Conservation (phyloP, 2,797 vertebrate genomes). For the Melanotaenia pygmaea region DNA sequence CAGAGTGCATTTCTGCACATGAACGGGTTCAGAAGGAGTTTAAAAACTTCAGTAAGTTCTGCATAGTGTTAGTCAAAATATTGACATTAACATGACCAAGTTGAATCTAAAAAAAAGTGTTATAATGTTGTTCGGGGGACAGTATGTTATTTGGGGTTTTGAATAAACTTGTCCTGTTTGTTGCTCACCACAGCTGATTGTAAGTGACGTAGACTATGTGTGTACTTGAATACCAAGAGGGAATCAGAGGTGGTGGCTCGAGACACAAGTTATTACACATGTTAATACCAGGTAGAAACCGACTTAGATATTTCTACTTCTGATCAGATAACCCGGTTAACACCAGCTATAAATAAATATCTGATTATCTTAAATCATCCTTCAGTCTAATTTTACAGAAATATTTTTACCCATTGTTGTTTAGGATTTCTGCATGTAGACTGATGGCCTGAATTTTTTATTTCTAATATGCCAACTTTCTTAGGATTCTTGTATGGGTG, state of each 20-base stretch:
- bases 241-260: slow-evolving; percentile 1
- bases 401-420: slow-evolving; percentile 2
- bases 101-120: background rate
- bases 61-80: background rate
- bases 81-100: background rate
- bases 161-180: slow-evolving; percentile 8
- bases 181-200: slow-evolving; percentile 16
- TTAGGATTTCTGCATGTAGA: slow-evolving; percentile 28
- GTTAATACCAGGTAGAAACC: background rate
- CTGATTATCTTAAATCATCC: slow-evolving; percentile 8
- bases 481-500: slow-evolving; percentile 7
- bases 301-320: background rate
- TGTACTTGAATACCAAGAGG: background rate
- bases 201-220: background rate
- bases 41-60: background rate
- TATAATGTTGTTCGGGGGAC: background rate
- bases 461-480: background rate
- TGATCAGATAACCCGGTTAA: background rate
- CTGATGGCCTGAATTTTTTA: background rate
- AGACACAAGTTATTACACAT: background rate
- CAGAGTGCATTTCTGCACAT: background rate
- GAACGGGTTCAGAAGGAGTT: background rate
- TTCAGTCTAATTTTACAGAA: slow-evolving; percentile 20
- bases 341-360: background rate
- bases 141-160: background rate